Evolutionary conservation across 2,113 vertebrate genomes (phyloP), one percentile per base, ranked within the genome.

Genomic region (Cyphomyrus plagiostoma): DNA sequence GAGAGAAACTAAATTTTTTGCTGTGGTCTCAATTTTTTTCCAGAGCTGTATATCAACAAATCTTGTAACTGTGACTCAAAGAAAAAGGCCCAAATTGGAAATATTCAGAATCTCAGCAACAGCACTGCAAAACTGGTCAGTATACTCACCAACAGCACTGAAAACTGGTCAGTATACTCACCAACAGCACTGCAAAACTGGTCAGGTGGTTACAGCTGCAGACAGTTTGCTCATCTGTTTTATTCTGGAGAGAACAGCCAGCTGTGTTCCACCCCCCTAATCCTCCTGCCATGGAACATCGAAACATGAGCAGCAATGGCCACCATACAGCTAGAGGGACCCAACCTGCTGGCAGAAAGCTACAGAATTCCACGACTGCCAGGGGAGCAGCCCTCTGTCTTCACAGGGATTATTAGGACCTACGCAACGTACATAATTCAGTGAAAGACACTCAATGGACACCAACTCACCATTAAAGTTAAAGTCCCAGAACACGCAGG

Each of bases 401-500:
- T 85, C 15, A 85, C 46, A 83, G 48, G 45, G 2, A 30, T 48
- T 23, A 48, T 86, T 30, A 86, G 9, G 83, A 49, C 83, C 83
- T 50, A n/a, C 11, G 1, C 45, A 46, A 1, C 4, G 0, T 30
- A 50, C 23, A 50, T 2, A 52, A 26, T 35, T 23, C 13, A 77
- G 23, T 17, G 39, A 66, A 49, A n/a, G 50, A 83, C 1, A 30
- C 85, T 35, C n/a, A 87, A 21, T 87, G n/a, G n/a, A 87, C 10
- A 7, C 15, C 23, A 80, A 95, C 96, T 94, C 94, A 99, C 98
- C 95, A 45, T 98, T 98, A 94, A 92, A 92, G 82, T 39, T 90
- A 0, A 97, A 97, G 93, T 99, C 96, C 98, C 98, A 99, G 92
- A 97, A 97, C 66, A 93, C 97, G 92, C 97, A 99, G 84, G 93